phyloP scores from a whole-genome alignment of 2,113 vertebrate species.

The Nerophis ophidion region DNA sequence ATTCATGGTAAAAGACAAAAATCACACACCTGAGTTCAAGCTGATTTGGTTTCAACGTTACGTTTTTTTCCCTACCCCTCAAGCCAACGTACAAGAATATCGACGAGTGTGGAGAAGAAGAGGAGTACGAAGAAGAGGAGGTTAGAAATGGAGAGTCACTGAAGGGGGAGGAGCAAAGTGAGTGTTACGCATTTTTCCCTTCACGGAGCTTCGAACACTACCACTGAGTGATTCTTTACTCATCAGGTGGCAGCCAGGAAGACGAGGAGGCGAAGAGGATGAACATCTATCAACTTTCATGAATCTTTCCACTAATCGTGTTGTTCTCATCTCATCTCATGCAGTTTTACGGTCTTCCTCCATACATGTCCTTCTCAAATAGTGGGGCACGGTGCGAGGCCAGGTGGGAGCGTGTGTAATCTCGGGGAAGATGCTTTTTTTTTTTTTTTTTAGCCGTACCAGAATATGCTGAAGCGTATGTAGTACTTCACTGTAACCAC shows the following conservation, averaged over 20 bases:
- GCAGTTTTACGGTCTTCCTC: background rate
- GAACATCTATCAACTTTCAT: slow-evolving; percentile 56
- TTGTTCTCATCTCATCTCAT: background rate
- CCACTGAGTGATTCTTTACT: background rate
- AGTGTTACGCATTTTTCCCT: background rate
- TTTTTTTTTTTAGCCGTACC: too few relatives aligned
- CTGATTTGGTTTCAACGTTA: background rate
- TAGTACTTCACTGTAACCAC: too few relatives aligned
- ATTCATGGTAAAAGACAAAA: too few relatives aligned
- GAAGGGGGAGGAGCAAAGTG: slow-evolving; percentile 31
- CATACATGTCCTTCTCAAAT: too few relatives aligned
- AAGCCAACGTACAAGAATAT: slow-evolving; percentile 48
- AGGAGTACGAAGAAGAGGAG: slow-evolving; percentile 23
- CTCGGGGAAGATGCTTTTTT: too few relatives aligned
- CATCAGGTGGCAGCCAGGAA: slow-evolving; percentile 15
- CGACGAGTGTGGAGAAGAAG: slow-evolving; percentile 29
- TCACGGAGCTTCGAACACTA: background rate
- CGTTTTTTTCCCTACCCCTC: background rate
- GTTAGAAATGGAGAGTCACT: background rate
- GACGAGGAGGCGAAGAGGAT: slow-evolving; percentile 11
- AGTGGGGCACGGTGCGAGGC: too few relatives aligned
- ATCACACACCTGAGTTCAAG: background rate
- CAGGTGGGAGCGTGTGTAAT: too few relatives aligned
- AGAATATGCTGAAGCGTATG: too few relatives aligned
- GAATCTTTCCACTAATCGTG: slow-evolving; percentile 8